phyloP scores from a whole-genome alignment of 2,797 vertebrate genomes.

The Botia kubotai region DNA sequence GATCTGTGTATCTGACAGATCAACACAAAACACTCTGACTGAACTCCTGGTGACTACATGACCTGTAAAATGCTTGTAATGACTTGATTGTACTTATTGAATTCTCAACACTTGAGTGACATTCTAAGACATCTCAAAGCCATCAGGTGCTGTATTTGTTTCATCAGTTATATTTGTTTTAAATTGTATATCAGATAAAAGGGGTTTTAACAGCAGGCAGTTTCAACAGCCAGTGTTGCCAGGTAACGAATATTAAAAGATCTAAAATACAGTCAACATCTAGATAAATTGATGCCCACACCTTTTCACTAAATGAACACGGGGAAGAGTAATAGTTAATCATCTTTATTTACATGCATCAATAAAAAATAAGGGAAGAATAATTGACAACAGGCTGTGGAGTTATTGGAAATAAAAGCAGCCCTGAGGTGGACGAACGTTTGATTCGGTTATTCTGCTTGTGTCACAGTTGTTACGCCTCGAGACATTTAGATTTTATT shows the following conservation, averaged over 20 bases:
- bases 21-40: neutral
- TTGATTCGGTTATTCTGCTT: too few relatives aligned
- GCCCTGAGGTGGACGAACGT: too few relatives aligned
- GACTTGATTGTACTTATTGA: neutral
- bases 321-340: neutral
- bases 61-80: neutral
- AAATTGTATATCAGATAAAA: neutral
- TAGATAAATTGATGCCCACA: neutral
- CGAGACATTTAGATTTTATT: too few relatives aligned
- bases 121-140: neutral
- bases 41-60: neutral
- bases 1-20: conserved; percentile 7
- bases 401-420: too few relatives aligned
- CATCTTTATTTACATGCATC: neutral
- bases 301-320: neutral
- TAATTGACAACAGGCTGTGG: too few relatives aligned
- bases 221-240: neutral
- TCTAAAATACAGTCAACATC: neutral
- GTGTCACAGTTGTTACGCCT: too few relatives aligned
- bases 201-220: neutral
- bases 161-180: neutral
- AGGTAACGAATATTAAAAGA: neutral
- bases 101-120: neutral
- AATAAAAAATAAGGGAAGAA: too few relatives aligned
- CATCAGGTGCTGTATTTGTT: neutral